A percentile compares a stretch with the other conserved stretches of the same genome.
phyloP scores from a whole-genome alignment of 2,113 vertebrate species.

The Tamias sibiricus region DNA sequence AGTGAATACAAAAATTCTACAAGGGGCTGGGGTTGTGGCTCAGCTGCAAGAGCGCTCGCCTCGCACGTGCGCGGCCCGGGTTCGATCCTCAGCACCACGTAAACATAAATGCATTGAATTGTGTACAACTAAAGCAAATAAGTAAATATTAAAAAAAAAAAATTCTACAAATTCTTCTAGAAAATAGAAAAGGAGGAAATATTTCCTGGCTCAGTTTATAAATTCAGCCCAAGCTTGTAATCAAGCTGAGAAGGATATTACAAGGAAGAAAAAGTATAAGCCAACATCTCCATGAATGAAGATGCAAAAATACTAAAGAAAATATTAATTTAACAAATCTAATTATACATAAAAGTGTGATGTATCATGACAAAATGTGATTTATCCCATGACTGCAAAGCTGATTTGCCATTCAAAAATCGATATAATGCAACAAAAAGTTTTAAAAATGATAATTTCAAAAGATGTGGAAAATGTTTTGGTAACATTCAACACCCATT shows the following conservation, averaged over 20 bases:
- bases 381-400: conserved; percentile 7
- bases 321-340: not conserved
- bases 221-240: not conserved
- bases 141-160: no score
- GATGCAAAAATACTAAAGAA: conserved; percentile 22
- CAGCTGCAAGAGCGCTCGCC: no score
- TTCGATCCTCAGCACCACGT: no score
- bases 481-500: conserved; percentile 15
- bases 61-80: no score
- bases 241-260: not conserved
- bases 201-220: not conserved
- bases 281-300: not conserved
- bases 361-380: not conserved
- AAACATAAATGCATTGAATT: no score
- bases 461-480: conserved; percentile 17
- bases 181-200: not conserved
- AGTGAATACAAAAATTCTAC: no score
- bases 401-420: not conserved
- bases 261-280: conserved; percentile 13
- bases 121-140: no score
- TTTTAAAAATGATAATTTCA: not conserved
- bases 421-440: not conserved
- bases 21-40: no score
- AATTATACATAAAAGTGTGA: not conserved
- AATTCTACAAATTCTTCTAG: not conserved